A percentile compares a stretch with the other conserved stretches of the same genome.
Conservation (phyloP, 2,113 vertebrate species). For the Sminthopsis crassicaudata region DNA sequence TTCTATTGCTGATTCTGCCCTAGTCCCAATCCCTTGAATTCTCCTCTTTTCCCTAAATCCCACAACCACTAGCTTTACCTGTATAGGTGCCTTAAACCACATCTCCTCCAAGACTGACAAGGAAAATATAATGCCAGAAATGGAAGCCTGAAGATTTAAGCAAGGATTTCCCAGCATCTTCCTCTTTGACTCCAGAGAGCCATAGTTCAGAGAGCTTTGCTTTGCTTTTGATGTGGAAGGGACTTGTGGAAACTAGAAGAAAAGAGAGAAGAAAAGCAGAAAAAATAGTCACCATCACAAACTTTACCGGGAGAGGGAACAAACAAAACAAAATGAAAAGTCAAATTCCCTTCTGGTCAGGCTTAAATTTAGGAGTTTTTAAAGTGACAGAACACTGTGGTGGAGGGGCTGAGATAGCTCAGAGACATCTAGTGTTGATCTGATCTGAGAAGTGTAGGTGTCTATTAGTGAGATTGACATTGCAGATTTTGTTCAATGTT, state of each 20-base stretch:
- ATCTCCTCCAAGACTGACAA: not conserved
- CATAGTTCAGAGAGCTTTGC: not conserved
- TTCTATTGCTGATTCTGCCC: not conserved
- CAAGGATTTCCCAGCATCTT: not conserved
- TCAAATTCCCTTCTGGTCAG: not conserved
- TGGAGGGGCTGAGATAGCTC: not conserved
- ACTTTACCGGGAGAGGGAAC: not conserved
- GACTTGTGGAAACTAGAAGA: not conserved
- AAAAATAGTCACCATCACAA: not conserved
- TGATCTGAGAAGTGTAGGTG: not conserved
- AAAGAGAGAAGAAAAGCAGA: not conserved
- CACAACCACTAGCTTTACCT: not conserved
- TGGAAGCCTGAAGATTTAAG: not conserved
- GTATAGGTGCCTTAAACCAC: not conserved
- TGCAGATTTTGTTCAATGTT: not conserved
- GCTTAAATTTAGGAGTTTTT: not conserved
- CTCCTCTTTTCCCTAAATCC: not conserved
- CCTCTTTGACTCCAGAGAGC: not conserved
- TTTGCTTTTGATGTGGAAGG: not conserved
- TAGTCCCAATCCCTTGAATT: not conserved
- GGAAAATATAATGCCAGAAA: not conserved
- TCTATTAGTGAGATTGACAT: not conserved
- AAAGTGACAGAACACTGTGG: not conserved
- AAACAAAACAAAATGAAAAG: not conserved
- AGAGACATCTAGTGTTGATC: not conserved